Evolutionary conservation across 1,140 invertebrate species (phyloP), one percentile per base, ranked within the genome.

Genomic region (Geopemphigus sp.): DNA sequence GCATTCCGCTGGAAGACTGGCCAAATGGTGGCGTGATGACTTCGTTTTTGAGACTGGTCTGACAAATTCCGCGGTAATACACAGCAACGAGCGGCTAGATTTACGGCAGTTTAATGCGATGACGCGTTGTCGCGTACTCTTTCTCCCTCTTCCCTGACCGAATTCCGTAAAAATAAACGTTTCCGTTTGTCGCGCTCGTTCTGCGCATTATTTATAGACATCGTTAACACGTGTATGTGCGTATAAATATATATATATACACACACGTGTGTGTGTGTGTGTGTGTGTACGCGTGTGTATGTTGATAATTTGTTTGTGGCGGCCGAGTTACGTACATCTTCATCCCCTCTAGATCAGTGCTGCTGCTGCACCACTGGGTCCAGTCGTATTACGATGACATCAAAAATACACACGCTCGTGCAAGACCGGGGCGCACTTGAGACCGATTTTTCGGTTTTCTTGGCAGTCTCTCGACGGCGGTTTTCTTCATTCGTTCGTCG

Each of bases 211-310:
- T 47, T 47, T 47, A 70, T 70, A 53, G 45, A 45, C 39, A 45
- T 53, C 66, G 45, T 70, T 70, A 70, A 70, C 66, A 70, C 45
- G 22, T 70, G 66, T 70, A 26, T n/a, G n/a, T n/a, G n/a, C n/a
- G n/a, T n/a, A n/a, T n/a, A n/a, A n/a, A n/a, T n/a, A n/a, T n/a
- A n/a, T n/a, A n/a, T n/a, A n/a, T n/a, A n/a, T n/a, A n/a, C n/a
- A n/a, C n/a, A n/a, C n/a, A n/a, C n/a, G n/a, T n/a, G n/a, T n/a
- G n/a, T n/a, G n/a, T n/a, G n/a, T n/a, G n/a, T n/a, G n/a, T n/a
- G n/a, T n/a, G n/a, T n/a, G n/a, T n/a, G n/a, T n/a, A n/a, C n/a
- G n/a, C n/a, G n/a, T n/a, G n/a, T n/a, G n/a, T n/a, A n/a, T n/a
- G n/a, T n/a, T n/a, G 66, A 70, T 26, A 5, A 70, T 70, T 70